phyloP scores from a whole-genome alignment of 2,888 invertebrate species.

The Lasioglossum oenotherae region DNA sequence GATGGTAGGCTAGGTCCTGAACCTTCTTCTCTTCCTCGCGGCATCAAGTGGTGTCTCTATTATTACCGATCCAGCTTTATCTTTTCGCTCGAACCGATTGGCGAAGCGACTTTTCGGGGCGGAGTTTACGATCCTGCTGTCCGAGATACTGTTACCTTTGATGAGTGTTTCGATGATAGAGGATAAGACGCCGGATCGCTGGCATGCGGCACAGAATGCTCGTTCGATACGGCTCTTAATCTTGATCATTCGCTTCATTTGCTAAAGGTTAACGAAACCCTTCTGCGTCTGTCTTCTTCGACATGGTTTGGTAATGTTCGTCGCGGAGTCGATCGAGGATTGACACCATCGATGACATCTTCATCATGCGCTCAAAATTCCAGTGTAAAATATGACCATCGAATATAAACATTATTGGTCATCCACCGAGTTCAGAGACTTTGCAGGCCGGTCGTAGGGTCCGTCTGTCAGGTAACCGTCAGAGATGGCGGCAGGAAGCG shows the following conservation, averaged over 20 bases:
- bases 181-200: background rate
- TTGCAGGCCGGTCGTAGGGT: background rate
- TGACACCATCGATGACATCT: background rate
- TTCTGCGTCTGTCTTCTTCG: background rate
- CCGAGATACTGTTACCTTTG: background rate
- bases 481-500: background rate
- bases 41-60: constrained; percentile 1
- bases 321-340: background rate
- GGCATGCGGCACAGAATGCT: constrained; percentile 1
- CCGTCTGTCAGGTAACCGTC: background rate
- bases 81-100: background rate
- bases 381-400: background rate
- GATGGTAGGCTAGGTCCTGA: constrained; percentile 11
- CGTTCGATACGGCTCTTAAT: background rate
- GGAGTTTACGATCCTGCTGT: background rate
- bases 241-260: constrained; percentile 2
- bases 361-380: background rate
- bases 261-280: constrained; percentile 4
- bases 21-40: background rate
- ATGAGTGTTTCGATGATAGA: background rate
- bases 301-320: background rate
- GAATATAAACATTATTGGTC: background rate
- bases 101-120: background rate
- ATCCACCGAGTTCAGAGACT: background rate
- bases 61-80: background rate